Percentiles rank a stretch among this genome's conserved stretches.
Conservation (phyloP, 1,140 invertebrate species). For the Chelonus insularis region DNA sequence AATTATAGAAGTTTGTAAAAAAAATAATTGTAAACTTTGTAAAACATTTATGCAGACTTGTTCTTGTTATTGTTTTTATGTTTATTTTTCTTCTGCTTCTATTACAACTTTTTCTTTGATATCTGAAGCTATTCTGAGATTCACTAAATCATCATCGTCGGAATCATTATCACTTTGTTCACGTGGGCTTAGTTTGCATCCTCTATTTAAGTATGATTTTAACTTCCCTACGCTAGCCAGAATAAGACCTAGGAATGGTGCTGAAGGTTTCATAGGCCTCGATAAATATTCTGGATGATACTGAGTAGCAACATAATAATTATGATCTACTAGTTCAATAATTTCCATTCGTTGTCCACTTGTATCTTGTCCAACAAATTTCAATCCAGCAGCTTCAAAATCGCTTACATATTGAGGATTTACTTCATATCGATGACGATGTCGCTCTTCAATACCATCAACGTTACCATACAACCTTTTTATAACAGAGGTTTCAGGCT, state of each 20-base stretch:
- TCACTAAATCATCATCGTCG: conserved; percentile 35
- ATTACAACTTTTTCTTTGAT: background rate
- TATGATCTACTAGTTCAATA: conserved; percentile 74
- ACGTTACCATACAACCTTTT: conserved; percentile 83
- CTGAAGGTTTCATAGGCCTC: conserved; percentile 88
- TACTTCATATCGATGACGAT: conserved; percentile 94
- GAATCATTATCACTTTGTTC: conserved; percentile 72
- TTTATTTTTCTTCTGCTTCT: background rate
- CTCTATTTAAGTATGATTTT: conserved; percentile 69
- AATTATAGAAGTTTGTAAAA: too few species aligned
- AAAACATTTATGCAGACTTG: too few species aligned
- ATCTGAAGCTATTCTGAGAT: background rate
- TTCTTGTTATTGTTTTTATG: too few species aligned
- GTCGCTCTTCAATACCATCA: conserved; percentile 89
- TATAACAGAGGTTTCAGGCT: conserved; percentile 62
- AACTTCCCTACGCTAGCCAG: conserved; percentile 81
- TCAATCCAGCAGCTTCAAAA: conserved; percentile 82
- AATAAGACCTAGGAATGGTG: conserved; percentile 93
- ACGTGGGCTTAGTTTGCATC: conserved; percentile 70
- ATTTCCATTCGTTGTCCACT: conserved; percentile 84
- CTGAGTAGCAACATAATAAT: conserved; percentile 94
- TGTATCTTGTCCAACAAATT: conserved; percentile 84
- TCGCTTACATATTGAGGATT: conserved; percentile 83
- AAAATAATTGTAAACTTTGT: too few species aligned
- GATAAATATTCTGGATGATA: conserved; percentile 98